Evolutionary conservation across 2,888 invertebrate species (phyloP).

Genomic region (Coecobrya sp.): DNA sequence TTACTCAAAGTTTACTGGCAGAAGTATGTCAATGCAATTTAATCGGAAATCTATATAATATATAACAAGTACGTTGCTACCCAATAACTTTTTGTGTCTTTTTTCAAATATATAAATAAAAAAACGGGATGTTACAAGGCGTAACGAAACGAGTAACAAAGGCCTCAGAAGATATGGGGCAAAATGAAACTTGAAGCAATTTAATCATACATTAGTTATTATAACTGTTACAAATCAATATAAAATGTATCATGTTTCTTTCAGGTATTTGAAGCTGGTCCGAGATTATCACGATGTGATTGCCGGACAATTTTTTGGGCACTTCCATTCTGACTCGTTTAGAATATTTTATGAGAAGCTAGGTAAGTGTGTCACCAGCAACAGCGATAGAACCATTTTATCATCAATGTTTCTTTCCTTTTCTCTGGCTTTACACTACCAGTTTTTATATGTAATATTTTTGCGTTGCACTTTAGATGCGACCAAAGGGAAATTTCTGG

Average conservation of each 20-base stretch:
- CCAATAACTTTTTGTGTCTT: no score
- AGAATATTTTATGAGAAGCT: conserved; percentile 93
- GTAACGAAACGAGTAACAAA: no score
- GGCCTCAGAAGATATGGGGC: no score
- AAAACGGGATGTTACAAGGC: no score
- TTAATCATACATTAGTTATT: no score
- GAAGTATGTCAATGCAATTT: no score
- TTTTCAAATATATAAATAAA: no score
- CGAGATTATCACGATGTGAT: conserved; percentile 93
- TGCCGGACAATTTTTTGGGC: conserved; percentile 97
- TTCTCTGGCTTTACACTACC: background rate
- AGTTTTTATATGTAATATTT: background rate
- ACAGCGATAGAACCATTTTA: background rate
- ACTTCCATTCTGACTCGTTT: conserved; percentile 97
- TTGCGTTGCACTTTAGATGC: conserved; percentile 76
- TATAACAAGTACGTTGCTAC: no score
- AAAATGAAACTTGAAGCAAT: no score
- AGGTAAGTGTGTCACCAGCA: conserved; percentile 90
- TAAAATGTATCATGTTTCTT: background rate
- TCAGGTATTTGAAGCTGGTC: conserved; percentile 91
- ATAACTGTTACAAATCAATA: background rate
- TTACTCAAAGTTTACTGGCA: no score
- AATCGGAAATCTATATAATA: no score
- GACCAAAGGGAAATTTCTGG: conserved; percentile 86
- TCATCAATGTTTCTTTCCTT: background rate